Conservation (phyloP, 2,888 invertebrate genomes). For the Hypolimnas misippus region DNA sequence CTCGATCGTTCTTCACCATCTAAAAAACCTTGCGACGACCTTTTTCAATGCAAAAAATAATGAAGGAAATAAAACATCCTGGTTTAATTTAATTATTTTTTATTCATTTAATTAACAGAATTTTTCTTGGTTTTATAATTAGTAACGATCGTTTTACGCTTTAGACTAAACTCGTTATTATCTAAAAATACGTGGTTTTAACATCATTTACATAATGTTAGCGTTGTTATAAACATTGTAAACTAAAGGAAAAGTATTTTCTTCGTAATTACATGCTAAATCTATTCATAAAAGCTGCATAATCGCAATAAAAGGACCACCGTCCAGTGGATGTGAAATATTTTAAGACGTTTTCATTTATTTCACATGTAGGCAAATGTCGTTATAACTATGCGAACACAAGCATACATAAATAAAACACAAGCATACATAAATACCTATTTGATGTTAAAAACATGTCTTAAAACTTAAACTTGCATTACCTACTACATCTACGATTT, state of each 20-base stretch:
- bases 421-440: no score
- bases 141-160: conserved; percentile 4
- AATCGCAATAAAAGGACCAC: conserved; percentile 14
- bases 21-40: conserved; percentile 20
- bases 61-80: conserved; percentile 33
- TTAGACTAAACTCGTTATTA: not conserved
- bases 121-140: conserved; percentile 23
- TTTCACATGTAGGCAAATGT: not conserved
- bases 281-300: conserved; percentile 26
- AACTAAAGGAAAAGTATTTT: conserved; percentile 18
- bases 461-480: no score
- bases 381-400: no score
- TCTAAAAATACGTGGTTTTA: not conserved
- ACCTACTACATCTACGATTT: no score
- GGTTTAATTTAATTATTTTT: no score
- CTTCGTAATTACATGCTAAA: conserved; percentile 17
- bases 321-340: not conserved
- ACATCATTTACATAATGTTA: not conserved
- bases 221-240: not conserved
- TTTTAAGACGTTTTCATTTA: not conserved
- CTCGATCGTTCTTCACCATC: conserved; percentile 11
- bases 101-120: conserved; percentile 30
- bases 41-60: conserved; percentile 19
- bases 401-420: no score
- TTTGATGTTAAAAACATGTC: no score